Evolutionary conservation across 2,113 vertebrate species (phyloP).

Genomic region (Fulmarus glacialis): DNA sequence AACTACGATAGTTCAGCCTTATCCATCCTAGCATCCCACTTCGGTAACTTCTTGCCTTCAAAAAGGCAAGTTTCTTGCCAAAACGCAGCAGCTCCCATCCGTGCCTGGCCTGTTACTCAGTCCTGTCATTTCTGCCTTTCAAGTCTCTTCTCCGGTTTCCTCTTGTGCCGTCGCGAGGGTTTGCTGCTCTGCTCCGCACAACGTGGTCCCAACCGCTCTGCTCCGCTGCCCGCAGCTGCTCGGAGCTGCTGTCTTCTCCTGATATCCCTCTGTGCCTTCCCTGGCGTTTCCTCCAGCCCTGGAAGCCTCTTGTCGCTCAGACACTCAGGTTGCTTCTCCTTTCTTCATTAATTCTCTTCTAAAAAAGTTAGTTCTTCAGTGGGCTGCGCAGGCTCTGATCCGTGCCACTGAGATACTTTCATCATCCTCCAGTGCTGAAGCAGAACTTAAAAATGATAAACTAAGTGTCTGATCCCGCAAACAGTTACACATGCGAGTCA

Average conservation of each 20-base stretch:
- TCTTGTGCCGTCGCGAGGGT: rapidly evolving
- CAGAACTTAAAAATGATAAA: constrained; percentile 3
- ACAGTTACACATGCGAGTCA: not conserved
- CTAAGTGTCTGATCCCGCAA: not conserved
- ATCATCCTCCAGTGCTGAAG: not conserved
- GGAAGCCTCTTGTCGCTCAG: rapidly evolving
- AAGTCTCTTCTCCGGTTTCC: not conserved
- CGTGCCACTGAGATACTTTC: not conserved
- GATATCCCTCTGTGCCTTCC: not conserved
- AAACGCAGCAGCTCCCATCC: not conserved
- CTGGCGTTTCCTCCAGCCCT: rapidly evolving
- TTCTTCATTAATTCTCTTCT: not conserved
- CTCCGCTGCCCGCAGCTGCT: not conserved
- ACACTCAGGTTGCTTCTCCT: not conserved
- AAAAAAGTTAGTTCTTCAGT: not conserved
- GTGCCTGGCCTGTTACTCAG: not conserved
- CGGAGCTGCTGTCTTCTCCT: rapidly evolving
- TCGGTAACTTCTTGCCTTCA: not conserved
- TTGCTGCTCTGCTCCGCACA: not conserved
- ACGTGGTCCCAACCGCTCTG: rapidly evolving
- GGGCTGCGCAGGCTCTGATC: not conserved
- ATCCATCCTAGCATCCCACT: not conserved
- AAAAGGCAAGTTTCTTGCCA: too few relatives aligned
- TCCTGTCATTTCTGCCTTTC: not conserved
- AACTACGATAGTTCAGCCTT: not conserved